These are phyloP conservation scores for Ferrisia virgata DNA, from an alignment of 2,888 invertebrate genomes.

Conservation along the genomic window DNA sequence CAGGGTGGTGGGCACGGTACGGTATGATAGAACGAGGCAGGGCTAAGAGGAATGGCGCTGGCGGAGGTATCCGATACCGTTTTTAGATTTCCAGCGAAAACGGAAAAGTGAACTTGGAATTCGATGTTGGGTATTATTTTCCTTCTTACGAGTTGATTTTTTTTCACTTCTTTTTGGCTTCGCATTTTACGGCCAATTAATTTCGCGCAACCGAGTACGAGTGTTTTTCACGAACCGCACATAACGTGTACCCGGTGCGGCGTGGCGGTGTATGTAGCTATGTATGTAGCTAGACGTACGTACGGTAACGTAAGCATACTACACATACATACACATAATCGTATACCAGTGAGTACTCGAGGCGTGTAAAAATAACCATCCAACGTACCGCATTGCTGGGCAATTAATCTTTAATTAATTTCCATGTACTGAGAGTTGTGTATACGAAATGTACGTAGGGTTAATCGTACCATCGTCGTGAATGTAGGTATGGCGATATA, in stretches of 20 bases:
- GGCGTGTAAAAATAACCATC: neutral
- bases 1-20: no score
- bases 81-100: neutral
- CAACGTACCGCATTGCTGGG: slow-evolving; percentile 1
- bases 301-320: neutral
- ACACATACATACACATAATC: no score
- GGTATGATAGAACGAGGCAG: no score
- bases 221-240: neutral
- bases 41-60: no score
- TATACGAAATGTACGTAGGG: neutral
- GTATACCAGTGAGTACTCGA: no score
- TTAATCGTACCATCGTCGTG: neutral
- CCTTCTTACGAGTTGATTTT: neutral
- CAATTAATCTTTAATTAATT: slow-evolving; percentile 28
- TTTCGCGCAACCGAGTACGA: neutral
- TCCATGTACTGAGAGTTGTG: neutral
- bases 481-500: no score
- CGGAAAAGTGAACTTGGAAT: neutral
- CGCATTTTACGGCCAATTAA: slow-evolving; percentile 25
- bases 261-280: no score
- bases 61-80: neutral
- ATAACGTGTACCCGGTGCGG: neutral
- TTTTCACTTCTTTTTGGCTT: neutral
- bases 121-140: neutral
- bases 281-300: neutral